Evolutionary conservation across 1,140 invertebrate genomes (phyloP).

Genomic region (Calliphora vicina): DNA sequence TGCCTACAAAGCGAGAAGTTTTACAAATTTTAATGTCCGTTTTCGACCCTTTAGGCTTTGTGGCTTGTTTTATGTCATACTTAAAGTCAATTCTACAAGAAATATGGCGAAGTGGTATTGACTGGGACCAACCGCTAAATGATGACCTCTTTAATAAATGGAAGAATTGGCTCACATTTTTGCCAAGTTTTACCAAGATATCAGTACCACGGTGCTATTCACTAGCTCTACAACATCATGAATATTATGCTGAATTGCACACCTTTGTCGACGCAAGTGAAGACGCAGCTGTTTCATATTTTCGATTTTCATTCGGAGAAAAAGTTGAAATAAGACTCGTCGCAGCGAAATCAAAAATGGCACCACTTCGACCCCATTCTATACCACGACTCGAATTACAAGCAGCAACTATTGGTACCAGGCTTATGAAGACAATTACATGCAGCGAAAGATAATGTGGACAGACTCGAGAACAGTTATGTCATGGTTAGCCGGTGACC

Average conservation of each 20-base stretch:
- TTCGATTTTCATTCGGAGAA: not conserved
- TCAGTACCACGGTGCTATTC: not conserved
- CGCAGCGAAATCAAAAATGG: slow-evolving; percentile 53
- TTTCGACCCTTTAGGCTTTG: slow-evolving; percentile 60
- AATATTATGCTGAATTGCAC: slow-evolving; percentile 27
- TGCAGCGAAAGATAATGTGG: not conserved
- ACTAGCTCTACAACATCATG: not conserved
- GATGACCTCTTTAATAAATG: slow-evolving; percentile 38
- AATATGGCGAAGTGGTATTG: slow-evolving; percentile 52
- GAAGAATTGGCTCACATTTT: slow-evolving; percentile 39
- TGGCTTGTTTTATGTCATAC: slow-evolving; percentile 57
- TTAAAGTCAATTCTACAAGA: slow-evolving; percentile 61
- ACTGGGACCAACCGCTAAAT: slow-evolving; percentile 58
- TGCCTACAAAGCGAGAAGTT: not conserved
- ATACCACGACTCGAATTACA: slow-evolving; percentile 63
- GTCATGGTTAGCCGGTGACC: not conserved
- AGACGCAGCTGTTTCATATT: slow-evolving; percentile 42
- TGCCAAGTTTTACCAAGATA: not conserved
- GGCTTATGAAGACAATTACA: not conserved
- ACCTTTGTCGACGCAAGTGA: slow-evolving; percentile 45
- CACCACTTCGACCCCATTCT: slow-evolving; percentile 54
- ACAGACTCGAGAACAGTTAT: slow-evolving; percentile 27
- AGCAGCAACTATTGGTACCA: slow-evolving; percentile 59
- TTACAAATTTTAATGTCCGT: slow-evolving; percentile 45
- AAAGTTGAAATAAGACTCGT: slow-evolving; percentile 27